Evolutionary conservation across 2,888 invertebrate species (phyloP), one percentile per base, ranked within the genome.

Genomic region (Cordilura impudica): DNA sequence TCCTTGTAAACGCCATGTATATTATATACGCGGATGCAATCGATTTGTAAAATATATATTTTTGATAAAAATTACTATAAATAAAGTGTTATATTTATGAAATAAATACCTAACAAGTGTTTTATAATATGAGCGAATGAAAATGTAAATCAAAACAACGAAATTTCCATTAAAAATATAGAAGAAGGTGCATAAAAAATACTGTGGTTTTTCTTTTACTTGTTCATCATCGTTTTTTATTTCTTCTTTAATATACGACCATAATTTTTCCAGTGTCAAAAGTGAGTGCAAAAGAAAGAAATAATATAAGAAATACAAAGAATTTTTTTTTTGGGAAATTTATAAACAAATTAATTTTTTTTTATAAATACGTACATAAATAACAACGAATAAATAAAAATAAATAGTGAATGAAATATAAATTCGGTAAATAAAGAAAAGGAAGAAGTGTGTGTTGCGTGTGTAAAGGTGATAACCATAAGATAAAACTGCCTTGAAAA

Each of bases 241-340:
- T 71, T 67, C 39, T 56, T 14, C 35, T 35, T 43, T 56, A 39
- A 23, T 65, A 65, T 35, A 71, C 70, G 58, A 60, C 76, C 49
- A 69, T 60, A 72, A 58, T 45, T 72, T 39, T 69, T 78, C 72
- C 72, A 78, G 73, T 74, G 70, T 78, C 73, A 78, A 74, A 78
- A 73, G 47, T 71, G 29, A 78, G 60, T 60, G 60, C 29, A 60
- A 66, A 70, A 61, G 73, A 60, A 70, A 70, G 53, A 53, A 70
- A 54, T 53, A 54, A 61, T 63, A 72, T 56, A 67, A 23, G 61
- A 47, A 51, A 43, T 69, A 74, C 45, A 63, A 61, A 35, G 65
- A 51, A 53, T 35, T 70, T n/a, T n/a, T n/a, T n/a, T n/a, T n/a
- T 65, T 53, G 21, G 4, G 65, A 39, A 39, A 39, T 47, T 10